These are phyloP conservation scores for Acanthaster planci DNA, from an alignment of 35 echinoderm and acorn worm genomes.

Conservation along the genomic window DNA sequence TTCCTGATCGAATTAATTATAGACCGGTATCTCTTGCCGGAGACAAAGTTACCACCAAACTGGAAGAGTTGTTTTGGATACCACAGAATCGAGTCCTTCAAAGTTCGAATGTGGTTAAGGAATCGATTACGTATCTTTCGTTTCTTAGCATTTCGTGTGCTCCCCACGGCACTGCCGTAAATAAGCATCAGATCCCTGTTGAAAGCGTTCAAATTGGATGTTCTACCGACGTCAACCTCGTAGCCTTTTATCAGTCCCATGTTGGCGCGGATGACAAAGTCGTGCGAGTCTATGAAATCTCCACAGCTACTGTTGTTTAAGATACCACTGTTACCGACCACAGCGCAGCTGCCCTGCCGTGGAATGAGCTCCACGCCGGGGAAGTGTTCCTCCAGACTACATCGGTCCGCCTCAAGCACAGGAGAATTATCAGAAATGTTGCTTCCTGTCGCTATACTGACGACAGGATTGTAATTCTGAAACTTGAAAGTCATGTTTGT, in stretches of 20 bases:
- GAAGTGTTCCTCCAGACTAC: not conserved
- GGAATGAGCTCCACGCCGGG: slow-evolving; percentile 2
- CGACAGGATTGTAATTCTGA: not conserved
- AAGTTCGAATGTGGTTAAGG: not conserved
- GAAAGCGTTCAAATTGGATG: slow-evolving; percentile 1
- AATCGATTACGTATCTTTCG: not conserved
- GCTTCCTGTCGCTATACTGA: not conserved
- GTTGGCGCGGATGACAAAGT: slow-evolving; percentile 45
- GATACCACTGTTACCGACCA: slow-evolving; percentile 54
- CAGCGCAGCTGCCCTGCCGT: slow-evolving; percentile 24
- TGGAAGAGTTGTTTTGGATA: not conserved
- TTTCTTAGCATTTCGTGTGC: too few relatives aligned
- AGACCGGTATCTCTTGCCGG: not conserved
- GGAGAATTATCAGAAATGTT: not conserved
- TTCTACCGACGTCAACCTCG: slow-evolving; percentile 36
- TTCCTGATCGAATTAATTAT: not conserved
- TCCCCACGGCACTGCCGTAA: not conserved
- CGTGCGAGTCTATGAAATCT: slow-evolving; percentile 38
- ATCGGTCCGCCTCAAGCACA: not conserved
- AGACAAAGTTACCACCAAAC: not conserved
- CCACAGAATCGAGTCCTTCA: not conserved
- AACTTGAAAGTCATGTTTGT: not conserved
- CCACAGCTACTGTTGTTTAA: slow-evolving; percentile 43
- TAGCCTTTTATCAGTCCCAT: slow-evolving; percentile 23
- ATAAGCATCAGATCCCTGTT: not conserved